Base-by-base conservation (phyloP, 2,113 vertebrate species). In the Rhegmatorhina hoffmannsi region DNA sequence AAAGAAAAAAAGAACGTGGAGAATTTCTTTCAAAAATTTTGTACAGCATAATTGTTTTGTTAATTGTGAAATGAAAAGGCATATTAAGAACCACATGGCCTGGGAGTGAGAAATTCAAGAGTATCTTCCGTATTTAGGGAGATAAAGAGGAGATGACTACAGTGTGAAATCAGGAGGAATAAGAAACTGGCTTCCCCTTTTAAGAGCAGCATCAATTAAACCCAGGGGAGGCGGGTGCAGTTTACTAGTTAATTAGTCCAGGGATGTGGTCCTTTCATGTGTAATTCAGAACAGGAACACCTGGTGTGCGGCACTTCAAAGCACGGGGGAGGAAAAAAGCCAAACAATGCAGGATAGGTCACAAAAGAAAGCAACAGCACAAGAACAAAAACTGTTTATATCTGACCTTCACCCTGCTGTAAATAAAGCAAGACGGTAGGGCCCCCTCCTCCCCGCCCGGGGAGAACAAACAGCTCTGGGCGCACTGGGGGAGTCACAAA, bases 281-380 rank as follows among this genome's bases (percentile, higher is more conserved):
- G 98, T 98, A 98, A 98, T 98, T 98, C 97, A 98, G 98, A 98
- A 98, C 98, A 98, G 97, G 97, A 97, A 98, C 98, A 98, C 98
- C 98, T 98, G 98, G 98, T 97, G 98, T 96, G 98, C 95, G 76
- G 97, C 96, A 97, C 98, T 98, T 98, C 98, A 98, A 98, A 98
- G 98, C 97, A 90, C 89, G 52, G 87, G 94, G 91, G 85, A 97
- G 95, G 94, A 95, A 97, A 94, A 95, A 97, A 96, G 95, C 92
- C 94, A 97, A 97, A 98, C 98, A 98, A 98, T 98, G 97, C 95
- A 79, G 87, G 96, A 95, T 97, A 97, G 98, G 98, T 98, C 97
- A 97, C 93, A 94, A 92, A 97, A 96, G 92, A 97, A 97, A 97
- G 97, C 97, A 94, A 96, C 85, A 95, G 97, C 96, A 92, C 76